phyloP scores from a whole-genome alignment of 1,140 invertebrate genomes.

The Triops cancriformis region DNA sequence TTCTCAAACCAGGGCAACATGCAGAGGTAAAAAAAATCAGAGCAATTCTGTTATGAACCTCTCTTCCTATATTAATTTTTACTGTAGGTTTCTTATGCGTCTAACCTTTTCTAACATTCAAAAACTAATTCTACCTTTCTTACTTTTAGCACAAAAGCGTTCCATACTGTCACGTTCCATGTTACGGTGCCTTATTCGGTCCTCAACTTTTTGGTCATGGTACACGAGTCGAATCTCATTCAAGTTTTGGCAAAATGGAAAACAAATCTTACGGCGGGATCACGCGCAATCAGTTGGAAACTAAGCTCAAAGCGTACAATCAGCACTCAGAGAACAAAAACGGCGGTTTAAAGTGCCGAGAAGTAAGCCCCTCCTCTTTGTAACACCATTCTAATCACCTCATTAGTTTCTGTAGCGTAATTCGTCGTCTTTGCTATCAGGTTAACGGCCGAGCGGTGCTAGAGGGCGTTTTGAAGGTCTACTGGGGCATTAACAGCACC shows the following conservation, averaged over 20 bases:
- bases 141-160: conserved; percentile 70
- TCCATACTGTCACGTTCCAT: conserved; percentile 83
- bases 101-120: too few relatives aligned
- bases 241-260: conserved; percentile 67
- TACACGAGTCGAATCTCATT: conserved; percentile 74
- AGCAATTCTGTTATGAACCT: background rate
- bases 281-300: conserved; percentile 55
- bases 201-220: conserved; percentile 78
- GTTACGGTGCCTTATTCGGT: conserved; percentile 79
- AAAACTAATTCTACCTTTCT: conserved; percentile 28
- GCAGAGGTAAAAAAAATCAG: conserved; percentile 56
- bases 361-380: conserved; percentile 42
- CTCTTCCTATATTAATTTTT: too few relatives aligned
- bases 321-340: conserved; percentile 65
- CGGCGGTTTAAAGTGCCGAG: conserved; percentile 60
- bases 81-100: too few relatives aligned
- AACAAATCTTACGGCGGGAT: conserved; percentile 36
- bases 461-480: conserved; percentile 68
- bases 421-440: conserved; percentile 35
- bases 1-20: conserved; percentile 79
- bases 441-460: conserved; percentile 67
- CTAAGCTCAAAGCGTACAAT: conserved; percentile 69
- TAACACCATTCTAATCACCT: background rate
- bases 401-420: background rate
- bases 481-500: conserved; percentile 73